phyloP scores from a whole-genome alignment of 2,113 vertebrate species.

The Ptilorrhoa leucosticta region DNA sequence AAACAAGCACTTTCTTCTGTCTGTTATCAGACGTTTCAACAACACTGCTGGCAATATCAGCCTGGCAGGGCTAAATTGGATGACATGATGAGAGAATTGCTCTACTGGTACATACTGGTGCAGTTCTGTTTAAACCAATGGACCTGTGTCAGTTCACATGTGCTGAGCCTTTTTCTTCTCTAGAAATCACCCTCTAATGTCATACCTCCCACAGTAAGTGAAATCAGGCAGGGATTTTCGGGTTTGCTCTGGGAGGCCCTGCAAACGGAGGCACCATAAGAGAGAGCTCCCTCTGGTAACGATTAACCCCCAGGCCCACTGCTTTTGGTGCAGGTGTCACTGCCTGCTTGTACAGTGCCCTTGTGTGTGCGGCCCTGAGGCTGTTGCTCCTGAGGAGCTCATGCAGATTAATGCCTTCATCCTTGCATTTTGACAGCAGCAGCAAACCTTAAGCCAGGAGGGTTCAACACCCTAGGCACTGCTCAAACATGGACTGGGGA shows the following conservation, averaged over 20 bases:
- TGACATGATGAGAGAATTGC: neutral
- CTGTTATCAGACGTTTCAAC: neutral
- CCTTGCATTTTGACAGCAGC: neutral
- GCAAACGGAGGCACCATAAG: neutral
- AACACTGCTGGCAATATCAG: neutral
- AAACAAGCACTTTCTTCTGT: neutral
- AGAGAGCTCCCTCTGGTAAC: fast-evolving
- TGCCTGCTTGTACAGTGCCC: neutral
- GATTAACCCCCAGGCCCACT: fast-evolving
- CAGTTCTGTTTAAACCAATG: neutral
- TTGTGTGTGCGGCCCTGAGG: neutral
- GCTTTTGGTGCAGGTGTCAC: neutral
- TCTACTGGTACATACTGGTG: fast-evolving
- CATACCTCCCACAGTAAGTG: fast-evolving
- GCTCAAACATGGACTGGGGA: neutral
- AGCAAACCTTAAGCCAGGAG: neutral
- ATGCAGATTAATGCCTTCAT: neutral
- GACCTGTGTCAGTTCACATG: neutral
- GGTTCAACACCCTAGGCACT: neutral
- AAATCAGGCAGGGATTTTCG: neutral
- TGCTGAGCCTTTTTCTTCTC: neutral
- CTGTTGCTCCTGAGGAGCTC: neutral
- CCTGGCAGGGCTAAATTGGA: neutral
- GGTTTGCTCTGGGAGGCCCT: neutral
- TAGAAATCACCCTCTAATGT: neutral